Percentiles rank a stretch among this genome's conserved stretches.
Conservation (phyloP, 2,113 vertebrate genomes). For the Orthonyx spaldingii region DNA sequence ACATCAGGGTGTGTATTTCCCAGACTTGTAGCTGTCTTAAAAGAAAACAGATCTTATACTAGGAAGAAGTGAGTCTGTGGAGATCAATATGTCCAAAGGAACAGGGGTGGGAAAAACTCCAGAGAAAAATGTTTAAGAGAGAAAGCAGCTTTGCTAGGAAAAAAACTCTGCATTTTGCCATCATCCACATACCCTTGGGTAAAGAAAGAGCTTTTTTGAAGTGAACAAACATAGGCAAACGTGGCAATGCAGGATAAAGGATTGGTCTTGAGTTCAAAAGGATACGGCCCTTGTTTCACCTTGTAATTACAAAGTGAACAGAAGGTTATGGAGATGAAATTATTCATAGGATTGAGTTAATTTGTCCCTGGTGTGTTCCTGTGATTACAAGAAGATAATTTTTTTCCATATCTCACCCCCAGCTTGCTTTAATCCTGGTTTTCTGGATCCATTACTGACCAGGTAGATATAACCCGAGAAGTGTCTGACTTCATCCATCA, state of each 20-base stretch:
- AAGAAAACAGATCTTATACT: neutral
- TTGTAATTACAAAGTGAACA: neutral
- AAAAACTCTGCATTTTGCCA: neutral
- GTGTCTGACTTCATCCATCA: neutral
- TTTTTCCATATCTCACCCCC: neutral
- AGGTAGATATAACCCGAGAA: neutral
- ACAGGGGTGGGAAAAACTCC: neutral
- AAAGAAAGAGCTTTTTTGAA: neutral
- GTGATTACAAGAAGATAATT: neutral
- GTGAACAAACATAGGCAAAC: neutral
- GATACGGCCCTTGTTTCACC: neutral
- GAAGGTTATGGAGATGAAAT: neutral
- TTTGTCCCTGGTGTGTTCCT: neutral
- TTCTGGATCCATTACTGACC: neutral
- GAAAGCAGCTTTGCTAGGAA: neutral
- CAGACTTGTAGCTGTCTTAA: slow-evolving; percentile 2
- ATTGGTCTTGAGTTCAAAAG: neutral
- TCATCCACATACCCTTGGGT: neutral
- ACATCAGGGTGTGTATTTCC: neutral
- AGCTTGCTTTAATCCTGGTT: neutral
- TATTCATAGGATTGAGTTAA: neutral
- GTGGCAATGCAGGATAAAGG: neutral
- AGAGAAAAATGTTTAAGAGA: neutral
- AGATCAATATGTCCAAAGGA: slow-evolving; percentile 1
- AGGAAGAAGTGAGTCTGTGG: neutral